Conservation (phyloP, 2,888 invertebrate genomes). For the Drosophila acutilabella region DNA sequence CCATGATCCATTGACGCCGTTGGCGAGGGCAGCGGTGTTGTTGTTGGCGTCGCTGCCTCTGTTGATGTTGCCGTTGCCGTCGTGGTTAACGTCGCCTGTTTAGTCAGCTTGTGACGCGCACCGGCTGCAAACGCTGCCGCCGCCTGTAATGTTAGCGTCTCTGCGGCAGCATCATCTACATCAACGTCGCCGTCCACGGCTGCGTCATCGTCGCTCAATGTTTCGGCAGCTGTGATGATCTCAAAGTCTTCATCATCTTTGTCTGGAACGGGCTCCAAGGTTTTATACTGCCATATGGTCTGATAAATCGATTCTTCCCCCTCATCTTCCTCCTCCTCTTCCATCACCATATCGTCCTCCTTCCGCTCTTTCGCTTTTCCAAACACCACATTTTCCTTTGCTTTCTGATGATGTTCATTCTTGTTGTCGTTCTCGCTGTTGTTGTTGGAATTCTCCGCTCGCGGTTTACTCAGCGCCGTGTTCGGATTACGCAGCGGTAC, state of each 20-base stretch:
- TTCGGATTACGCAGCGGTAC: conserved; percentile 72
- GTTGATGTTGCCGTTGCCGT: conserved; percentile 10
- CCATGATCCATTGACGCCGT: conserved; percentile 81
- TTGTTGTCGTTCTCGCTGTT: conserved; percentile 20
- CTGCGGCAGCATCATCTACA: conserved; percentile 41
- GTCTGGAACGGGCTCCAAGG: conserved; percentile 66
- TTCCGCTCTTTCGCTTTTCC: conserved; percentile 5
- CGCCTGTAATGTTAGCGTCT: conserved; percentile 56
- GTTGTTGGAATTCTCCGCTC: conserved; percentile 4
- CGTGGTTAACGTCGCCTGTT: conserved; percentile 35
- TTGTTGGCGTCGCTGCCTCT: conserved; percentile 36
- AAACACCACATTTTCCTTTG: neutral
- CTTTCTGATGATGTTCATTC: neutral
- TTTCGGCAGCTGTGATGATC: conserved; percentile 41
- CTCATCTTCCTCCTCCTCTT: conserved; percentile 18
- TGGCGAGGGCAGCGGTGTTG: conserved; percentile 60
- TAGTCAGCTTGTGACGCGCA: conserved; percentile 60
- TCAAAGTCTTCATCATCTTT: conserved; percentile 58
- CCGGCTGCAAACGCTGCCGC: conserved; percentile 67
- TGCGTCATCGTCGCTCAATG: conserved; percentile 42
- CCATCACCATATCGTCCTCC: neutral
- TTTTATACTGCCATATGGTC: conserved; percentile 85
- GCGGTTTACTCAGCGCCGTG: conserved; percentile 56
- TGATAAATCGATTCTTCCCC: conserved; percentile 84
- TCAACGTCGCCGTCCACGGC: conserved; percentile 49